These are phyloP conservation scores for Adelphocoris suturalis DNA, from an alignment of 2,888 invertebrate species.

Conservation along the genomic window DNA sequence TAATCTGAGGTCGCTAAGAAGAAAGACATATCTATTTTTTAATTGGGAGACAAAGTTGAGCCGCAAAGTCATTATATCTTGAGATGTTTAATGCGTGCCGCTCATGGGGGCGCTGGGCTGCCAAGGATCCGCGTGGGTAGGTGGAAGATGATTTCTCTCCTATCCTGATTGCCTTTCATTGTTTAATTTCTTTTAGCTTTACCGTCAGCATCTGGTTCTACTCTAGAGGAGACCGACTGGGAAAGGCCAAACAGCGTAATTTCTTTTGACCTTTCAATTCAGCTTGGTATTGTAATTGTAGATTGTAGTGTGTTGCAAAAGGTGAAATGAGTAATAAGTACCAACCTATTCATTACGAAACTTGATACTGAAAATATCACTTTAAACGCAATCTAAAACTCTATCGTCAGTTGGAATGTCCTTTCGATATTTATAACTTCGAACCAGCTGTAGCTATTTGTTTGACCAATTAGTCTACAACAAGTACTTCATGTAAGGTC, in stretches of 20 bases:
- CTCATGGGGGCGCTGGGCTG: not conserved
- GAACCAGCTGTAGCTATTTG: too few species aligned
- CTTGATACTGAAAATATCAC: too few species aligned
- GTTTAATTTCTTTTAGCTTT: conserved; percentile 11
- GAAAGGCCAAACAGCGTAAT: too few species aligned
- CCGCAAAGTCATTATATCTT: conserved; percentile 44
- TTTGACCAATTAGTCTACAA: too few species aligned
- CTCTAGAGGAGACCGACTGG: too few species aligned
- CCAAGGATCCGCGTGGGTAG: conserved; percentile 48
- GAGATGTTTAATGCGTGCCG: conserved; percentile 10
- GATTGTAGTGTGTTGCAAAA: too few species aligned
- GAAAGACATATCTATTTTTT: conserved; percentile 60
- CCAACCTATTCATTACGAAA: not conserved
- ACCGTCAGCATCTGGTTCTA: not conserved
- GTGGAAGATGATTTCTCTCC: not conserved
- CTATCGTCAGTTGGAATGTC: too few species aligned
- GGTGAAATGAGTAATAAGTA: not conserved
- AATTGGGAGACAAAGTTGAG: conserved; percentile 61
- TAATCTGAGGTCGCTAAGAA: conserved; percentile 52
- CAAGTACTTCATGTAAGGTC: too few species aligned
- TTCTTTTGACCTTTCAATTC: too few species aligned
- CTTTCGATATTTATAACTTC: too few species aligned
- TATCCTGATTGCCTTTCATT: conserved; percentile 31
- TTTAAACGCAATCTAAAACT: too few species aligned
- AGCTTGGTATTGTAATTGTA: too few species aligned